A percentile compares a stretch with the other conserved stretches of the same genome.
Evolutionary conservation across 1,140 invertebrate genomes (phyloP).

Genomic region (Mya arenaria): DNA sequence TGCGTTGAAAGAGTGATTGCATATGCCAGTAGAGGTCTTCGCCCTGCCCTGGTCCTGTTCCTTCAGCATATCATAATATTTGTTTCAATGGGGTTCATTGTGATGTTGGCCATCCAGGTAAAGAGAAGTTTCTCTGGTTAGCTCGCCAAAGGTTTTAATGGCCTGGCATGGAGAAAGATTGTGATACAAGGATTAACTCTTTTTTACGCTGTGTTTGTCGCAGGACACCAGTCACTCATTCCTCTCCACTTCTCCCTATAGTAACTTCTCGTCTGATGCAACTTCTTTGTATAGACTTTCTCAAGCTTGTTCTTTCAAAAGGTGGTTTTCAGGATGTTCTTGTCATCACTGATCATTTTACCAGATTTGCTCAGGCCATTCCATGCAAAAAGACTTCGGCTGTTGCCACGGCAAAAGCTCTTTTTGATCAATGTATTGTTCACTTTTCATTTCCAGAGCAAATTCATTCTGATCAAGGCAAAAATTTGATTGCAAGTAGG

Average conservation of each 20-base stretch:
- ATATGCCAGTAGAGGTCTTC: too few relatives aligned
- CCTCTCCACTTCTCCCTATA: background rate
- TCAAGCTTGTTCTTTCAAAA: conserved; percentile 22
- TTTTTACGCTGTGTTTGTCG: too few relatives aligned
- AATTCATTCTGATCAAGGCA: conserved; percentile 48
- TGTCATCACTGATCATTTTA: conserved; percentile 58
- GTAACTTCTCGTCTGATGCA: conserved; percentile 3
- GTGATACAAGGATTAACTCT: too few relatives aligned
- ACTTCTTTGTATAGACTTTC: conserved; percentile 32
- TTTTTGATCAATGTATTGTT: background rate
- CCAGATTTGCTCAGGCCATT: conserved; percentile 33
- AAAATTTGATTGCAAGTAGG: conserved; percentile 46
- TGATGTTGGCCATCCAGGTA: conserved; percentile 31
- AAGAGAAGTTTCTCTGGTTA: conserved; percentile 25
- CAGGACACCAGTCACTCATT: too few relatives aligned
- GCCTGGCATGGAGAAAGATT: conserved; percentile 19
- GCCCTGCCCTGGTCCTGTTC: too few relatives aligned
- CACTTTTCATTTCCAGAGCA: conserved; percentile 41
- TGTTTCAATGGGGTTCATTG: conserved; percentile 12
- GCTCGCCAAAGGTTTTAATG: conserved; percentile 26
- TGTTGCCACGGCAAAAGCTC: conserved; percentile 15
- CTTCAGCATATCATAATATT: background rate
- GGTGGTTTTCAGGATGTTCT: conserved; percentile 43
- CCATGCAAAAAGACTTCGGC: conserved; percentile 25
- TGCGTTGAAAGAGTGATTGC: too few relatives aligned